Conservation (phyloP, 2,113 vertebrate species). For the Barnardius zonarius region DNA sequence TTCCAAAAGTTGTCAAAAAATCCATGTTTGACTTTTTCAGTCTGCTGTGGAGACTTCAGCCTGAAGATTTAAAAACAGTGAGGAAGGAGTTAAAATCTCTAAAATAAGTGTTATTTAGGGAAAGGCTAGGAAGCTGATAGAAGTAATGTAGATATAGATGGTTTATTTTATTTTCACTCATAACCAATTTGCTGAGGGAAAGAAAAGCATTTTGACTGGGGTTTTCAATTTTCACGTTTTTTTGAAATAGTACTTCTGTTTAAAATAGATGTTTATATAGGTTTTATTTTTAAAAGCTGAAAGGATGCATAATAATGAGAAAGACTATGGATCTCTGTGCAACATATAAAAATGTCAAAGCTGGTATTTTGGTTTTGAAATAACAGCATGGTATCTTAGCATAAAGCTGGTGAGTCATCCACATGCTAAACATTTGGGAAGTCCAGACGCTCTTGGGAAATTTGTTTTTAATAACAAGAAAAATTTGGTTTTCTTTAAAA, state of each 20-base stretch:
- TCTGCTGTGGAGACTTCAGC: background rate
- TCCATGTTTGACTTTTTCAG: background rate
- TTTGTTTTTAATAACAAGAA: constrained; percentile 44
- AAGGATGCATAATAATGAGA: background rate
- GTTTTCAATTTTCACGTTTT: background rate
- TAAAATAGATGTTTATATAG: background rate
- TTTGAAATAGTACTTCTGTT: background rate
- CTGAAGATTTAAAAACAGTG: background rate
- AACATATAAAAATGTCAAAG: constrained; percentile 42
- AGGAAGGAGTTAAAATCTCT: background rate
- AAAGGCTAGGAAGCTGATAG: background rate
- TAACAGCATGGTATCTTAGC: constrained; percentile 36
- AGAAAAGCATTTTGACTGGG: background rate
- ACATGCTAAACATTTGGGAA: constrained; percentile 52
- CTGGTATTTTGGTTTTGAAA: constrained; percentile 41
- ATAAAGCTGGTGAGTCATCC: constrained; percentile 49
- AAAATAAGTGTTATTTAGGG: background rate
- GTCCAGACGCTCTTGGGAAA: constrained; percentile 18
- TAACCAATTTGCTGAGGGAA: background rate
- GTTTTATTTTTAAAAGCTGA: background rate
- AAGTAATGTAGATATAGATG: background rate
- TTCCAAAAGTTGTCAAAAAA: background rate
- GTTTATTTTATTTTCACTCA: background rate
- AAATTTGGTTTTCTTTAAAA: background rate
- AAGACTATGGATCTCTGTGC: background rate